Percentiles rank a stretch among this genome's conserved stretches.
These are phyloP conservation scores for Arctocebus calabarensis DNA, from an alignment of 2,797 vertebrate genomes.

Conservation along the genomic window DNA sequence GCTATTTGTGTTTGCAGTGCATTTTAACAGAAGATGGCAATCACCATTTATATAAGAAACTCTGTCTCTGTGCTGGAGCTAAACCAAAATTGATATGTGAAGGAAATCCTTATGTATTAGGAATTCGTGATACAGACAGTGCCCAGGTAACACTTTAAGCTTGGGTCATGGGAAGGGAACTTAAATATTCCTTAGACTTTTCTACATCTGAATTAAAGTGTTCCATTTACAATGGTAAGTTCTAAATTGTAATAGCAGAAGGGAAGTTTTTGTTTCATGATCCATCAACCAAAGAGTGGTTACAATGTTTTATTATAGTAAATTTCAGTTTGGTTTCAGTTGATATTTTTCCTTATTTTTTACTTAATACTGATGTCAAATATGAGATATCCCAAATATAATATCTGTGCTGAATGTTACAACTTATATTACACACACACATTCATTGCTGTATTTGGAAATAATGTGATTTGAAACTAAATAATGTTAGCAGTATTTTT, in stretches of 20 bases:
- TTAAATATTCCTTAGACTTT: neutral
- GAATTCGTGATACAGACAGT: slow-evolving; percentile 98
- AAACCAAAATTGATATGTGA: slow-evolving; percentile 93
- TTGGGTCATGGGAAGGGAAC: neutral
- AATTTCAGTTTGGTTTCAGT: neutral
- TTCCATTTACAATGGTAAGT: neutral
- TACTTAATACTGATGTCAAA: neutral
- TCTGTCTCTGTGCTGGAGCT: slow-evolving; percentile 95
- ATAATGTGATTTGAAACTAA: neutral
- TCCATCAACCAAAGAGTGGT: neutral
- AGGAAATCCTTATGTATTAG: slow-evolving; percentile 92
- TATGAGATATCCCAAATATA: neutral
- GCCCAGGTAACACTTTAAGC: slow-evolving; percentile 90
- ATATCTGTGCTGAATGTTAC: neutral
- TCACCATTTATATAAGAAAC: slow-evolving; percentile 90
- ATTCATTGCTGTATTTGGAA: neutral
- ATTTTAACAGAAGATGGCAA: slow-evolving; percentile 91
- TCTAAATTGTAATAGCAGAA: neutral
- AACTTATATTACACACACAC: neutral
- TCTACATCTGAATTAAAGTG: neutral
- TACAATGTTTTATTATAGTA: neutral
- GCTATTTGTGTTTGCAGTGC: slow-evolving; percentile 86
- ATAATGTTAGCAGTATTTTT: neutral
- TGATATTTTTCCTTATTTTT: neutral
- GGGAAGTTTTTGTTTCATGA: neutral